phyloP scores from a whole-genome alignment of 2,888 invertebrate species.

The Orgyia antiqua region DNA sequence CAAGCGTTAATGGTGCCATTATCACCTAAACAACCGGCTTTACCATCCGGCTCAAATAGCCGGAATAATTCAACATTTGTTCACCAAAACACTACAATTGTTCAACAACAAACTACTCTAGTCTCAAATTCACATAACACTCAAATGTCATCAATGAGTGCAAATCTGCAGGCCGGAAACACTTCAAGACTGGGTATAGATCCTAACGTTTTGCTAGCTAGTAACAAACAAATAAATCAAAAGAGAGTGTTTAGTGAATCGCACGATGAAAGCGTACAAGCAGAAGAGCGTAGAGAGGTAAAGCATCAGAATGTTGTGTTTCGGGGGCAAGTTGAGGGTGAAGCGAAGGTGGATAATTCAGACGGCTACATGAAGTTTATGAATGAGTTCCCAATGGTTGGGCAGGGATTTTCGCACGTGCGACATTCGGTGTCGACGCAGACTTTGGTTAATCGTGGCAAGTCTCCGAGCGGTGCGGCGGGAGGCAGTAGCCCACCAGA shows the following conservation, averaged over 20 bases:
- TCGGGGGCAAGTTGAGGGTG: slow-evolving; percentile 10
- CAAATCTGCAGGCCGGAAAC: slow-evolving; percentile 42
- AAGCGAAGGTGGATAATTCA: slow-evolving; percentile 24
- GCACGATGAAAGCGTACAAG: slow-evolving; percentile 11
- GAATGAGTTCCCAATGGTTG: slow-evolving; percentile 30
- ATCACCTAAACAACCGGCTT: slow-evolving; percentile 78
- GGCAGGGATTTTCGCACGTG: slow-evolving; percentile 27
- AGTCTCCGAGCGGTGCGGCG: slow-evolving; percentile 15
- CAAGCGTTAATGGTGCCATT: slow-evolving; percentile 86
- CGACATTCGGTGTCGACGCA: slow-evolving; percentile 87
- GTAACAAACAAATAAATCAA: slow-evolving; percentile 44
- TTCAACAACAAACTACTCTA: slow-evolving; percentile 88
- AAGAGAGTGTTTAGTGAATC: slow-evolving; percentile 39
- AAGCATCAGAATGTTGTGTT: slow-evolving; percentile 10
- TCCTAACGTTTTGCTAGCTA: slow-evolving; percentile 72
- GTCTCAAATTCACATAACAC: slow-evolving; percentile 82
- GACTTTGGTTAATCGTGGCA: slow-evolving; percentile 74
- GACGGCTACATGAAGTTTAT: slow-evolving; percentile 41
- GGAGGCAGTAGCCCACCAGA: slow-evolving; percentile 80
- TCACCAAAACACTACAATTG: slow-evolving; percentile 91
- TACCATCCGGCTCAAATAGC: slow-evolving; percentile 70
- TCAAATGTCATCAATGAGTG: slow-evolving; percentile 44
- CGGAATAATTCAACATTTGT: slow-evolving; percentile 85
- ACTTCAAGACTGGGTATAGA: slow-evolving; percentile 77
- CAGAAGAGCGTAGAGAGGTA: slow-evolving; percentile 26